Conservation (phyloP, 1,140 invertebrate genomes). For the Drosophila fuyamai region DNA sequence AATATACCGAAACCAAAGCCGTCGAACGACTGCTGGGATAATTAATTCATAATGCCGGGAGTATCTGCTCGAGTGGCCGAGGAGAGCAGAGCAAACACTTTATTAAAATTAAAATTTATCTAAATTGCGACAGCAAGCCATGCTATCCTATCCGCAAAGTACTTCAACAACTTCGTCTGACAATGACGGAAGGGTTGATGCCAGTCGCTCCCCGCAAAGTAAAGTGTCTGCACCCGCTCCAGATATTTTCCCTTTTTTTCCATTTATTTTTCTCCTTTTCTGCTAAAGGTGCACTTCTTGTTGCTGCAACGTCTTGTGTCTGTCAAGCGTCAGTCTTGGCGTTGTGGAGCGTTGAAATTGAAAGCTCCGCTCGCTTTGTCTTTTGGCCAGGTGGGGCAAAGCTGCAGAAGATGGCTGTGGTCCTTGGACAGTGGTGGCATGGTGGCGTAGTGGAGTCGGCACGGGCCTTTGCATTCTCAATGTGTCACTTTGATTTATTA, state of each 20-base stretch:
- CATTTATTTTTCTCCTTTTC: conserved; percentile 1
- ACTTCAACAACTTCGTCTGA: conserved; percentile 59
- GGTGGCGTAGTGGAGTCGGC: background rate
- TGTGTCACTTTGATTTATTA: conserved; percentile 72
- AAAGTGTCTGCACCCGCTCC: conserved; percentile 23
- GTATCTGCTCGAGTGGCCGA: conserved; percentile 56
- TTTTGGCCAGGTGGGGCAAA: conserved; percentile 31
- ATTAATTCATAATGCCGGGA: conserved; percentile 74
- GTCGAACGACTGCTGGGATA: conserved; percentile 46
- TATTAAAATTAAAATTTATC: conserved; percentile 82
- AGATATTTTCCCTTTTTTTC: conserved; percentile 3
- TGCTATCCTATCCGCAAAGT: conserved; percentile 75
- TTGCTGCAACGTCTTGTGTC: conserved; percentile 45
- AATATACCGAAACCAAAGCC: conserved; percentile 19
- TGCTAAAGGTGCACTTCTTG: conserved; percentile 34
- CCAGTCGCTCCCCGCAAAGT: conserved; percentile 12
- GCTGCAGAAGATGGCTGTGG: conserved; percentile 7
- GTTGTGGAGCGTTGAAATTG: conserved; percentile 61
- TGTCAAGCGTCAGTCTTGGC: conserved; percentile 51
- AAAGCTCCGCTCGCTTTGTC: conserved; percentile 50
- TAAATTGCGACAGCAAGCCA: conserved; percentile 77
- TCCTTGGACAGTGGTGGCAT: too few relatives aligned
- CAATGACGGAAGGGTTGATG: conserved; percentile 47
- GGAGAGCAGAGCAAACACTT: conserved; percentile 77
- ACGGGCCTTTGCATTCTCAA: conserved; percentile 42